These are phyloP conservation scores for Adelphocoris suturalis DNA, from an alignment of 2,888 invertebrate species.

Conservation along the genomic window DNA sequence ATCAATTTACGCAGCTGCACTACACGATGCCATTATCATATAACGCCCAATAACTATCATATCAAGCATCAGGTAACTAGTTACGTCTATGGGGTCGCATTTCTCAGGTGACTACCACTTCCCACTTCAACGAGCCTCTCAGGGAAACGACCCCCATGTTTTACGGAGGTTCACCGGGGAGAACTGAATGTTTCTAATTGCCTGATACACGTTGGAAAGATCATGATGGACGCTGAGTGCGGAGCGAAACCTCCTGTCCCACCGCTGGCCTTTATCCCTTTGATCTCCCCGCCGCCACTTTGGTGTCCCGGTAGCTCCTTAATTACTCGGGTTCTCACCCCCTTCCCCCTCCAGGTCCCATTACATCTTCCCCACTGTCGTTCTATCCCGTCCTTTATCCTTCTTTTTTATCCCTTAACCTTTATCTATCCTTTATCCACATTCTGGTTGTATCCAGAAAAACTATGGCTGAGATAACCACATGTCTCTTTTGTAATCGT, in stretches of 20 bases:
- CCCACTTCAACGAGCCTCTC: background rate
- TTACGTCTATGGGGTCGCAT: background rate
- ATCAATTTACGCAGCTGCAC: no score
- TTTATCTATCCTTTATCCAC: conserved; percentile 28
- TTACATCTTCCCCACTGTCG: background rate
- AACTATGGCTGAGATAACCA: no score
- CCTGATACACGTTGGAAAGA: conserved; percentile 35
- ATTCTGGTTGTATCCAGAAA: background rate
- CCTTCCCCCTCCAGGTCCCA: background rate
- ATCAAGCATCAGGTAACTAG: no score
- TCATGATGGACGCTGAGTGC: conserved; percentile 61
- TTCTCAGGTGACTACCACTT: background rate
- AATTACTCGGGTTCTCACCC: conserved; percentile 47
- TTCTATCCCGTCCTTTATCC: conserved; percentile 8
- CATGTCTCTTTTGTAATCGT: no score
- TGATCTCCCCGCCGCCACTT: conserved; percentile 44
- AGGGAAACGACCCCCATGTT: conserved; percentile 27
- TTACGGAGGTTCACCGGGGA: conserved; percentile 20
- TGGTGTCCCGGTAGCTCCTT: conserved; percentile 56
- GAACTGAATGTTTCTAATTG: conserved; percentile 29
- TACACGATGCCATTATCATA: no score
- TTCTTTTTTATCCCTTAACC: conserved; percentile 14
- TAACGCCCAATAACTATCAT: no score
- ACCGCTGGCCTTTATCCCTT: background rate
- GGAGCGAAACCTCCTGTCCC: conserved; percentile 3